phyloP scores from a whole-genome alignment of 2,113 vertebrate genomes.

The Callospermophilus lateralis region DNA sequence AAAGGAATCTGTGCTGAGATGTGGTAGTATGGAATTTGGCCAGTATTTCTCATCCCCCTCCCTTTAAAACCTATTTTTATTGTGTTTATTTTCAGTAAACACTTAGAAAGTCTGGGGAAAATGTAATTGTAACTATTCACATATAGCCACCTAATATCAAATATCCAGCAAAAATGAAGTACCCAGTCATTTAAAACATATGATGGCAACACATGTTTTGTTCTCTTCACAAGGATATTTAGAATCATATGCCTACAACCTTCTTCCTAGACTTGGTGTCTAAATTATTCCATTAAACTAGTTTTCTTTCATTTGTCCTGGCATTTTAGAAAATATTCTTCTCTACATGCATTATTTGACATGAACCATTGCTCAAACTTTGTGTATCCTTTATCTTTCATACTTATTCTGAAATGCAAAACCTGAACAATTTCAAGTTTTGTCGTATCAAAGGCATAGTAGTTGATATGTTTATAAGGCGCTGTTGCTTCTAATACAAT shows the following conservation, averaged over 20 bases:
- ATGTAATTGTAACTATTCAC: constrained; percentile 9
- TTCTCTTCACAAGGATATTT: constrained; percentile 10
- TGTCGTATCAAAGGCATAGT: neutral
- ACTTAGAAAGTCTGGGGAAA: neutral
- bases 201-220: neutral
- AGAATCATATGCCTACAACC: neutral
- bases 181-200: neutral
- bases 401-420: neutral
- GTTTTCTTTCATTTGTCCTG: neutral
- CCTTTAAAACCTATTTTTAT: constrained; percentile 28
- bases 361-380: neutral
- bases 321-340: neutral
- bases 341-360: neutral
- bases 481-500: neutral
- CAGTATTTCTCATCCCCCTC: constrained; percentile 9
- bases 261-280: neutral
- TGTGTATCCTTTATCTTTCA: neutral
- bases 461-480: neutral
- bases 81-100: constrained; percentile 53
- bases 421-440: neutral
- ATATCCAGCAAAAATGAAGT: neutral
- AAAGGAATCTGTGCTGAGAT: constrained; percentile 3
- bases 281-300: neutral
- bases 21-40: neutral
- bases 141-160: neutral